These are phyloP conservation scores for Platerodrilus igneus DNA, from an alignment of 2,888 invertebrate species.

Conservation along the genomic window DNA sequence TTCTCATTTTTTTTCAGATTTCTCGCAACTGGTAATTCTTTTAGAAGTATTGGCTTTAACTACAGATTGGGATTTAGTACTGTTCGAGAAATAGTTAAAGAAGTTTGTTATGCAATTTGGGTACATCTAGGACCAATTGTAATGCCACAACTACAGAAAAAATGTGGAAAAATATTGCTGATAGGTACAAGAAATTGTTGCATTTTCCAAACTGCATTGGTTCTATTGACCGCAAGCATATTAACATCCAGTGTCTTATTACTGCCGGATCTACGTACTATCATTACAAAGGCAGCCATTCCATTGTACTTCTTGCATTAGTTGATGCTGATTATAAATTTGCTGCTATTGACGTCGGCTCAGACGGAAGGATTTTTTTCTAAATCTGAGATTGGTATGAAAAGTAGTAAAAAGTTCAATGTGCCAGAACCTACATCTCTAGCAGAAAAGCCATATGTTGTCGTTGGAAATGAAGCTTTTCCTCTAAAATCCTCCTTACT, in stretches of 20 bases:
- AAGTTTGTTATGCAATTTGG: no score
- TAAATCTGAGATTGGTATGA: no score
- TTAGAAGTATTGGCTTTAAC: conserved; percentile 17
- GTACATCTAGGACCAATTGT: conserved; percentile 27
- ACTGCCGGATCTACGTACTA: no score
- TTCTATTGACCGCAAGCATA: conserved; percentile 15
- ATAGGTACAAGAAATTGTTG: conserved; percentile 21
- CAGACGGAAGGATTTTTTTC: conserved; percentile 2
- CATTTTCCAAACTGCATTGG: conserved; percentile 25
- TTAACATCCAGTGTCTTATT: conserved; percentile 16
- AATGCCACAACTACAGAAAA: conserved; percentile 28
- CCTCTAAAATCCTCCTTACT: conserved; percentile 12
- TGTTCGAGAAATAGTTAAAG: conserved; percentile 29
- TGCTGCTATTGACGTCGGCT: conserved; percentile 1
- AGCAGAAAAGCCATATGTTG: conserved; percentile 7
- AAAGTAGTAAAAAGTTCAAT: no score
- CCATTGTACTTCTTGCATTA: conserved; percentile 15
- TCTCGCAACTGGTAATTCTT: no score
- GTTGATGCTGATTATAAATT: no score
- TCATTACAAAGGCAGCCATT: conserved; percentile 25
- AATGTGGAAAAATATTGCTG: conserved; percentile 23
- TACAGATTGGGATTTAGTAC: conserved; percentile 31
- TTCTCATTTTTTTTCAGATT: no score
- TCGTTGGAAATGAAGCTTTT: conserved; percentile 12
- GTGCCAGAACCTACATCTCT: conserved; percentile 6